These are phyloP conservation scores for Phyto melanocephala DNA, from an alignment of 2,888 invertebrate genomes.

Conservation along the genomic window DNA sequence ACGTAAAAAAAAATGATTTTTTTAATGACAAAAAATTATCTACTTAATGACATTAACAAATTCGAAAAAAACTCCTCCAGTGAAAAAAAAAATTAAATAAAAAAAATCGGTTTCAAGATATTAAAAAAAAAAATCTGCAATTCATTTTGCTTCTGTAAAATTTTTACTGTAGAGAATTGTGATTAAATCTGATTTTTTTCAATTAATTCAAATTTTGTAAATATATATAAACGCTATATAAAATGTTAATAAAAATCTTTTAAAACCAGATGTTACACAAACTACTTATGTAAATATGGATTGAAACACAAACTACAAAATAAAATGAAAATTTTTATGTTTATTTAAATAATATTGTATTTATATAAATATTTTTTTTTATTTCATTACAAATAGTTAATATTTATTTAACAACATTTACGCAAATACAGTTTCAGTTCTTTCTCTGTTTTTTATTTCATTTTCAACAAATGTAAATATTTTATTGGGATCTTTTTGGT, in stretches of 20 bases:
- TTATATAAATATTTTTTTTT: not conserved
- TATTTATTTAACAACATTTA: conserved; percentile 53
- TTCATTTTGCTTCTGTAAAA: too few species aligned
- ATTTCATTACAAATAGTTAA: conserved; percentile 45
- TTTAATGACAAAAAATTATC: too few species aligned
- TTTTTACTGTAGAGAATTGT: too few species aligned
- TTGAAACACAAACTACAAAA: conserved; percentile 17
- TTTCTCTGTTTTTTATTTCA: not conserved
- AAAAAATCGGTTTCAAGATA: too few species aligned
- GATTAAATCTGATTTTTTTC: too few species aligned
- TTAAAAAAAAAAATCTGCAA: too few species aligned
- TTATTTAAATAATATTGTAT: conserved; percentile 43
- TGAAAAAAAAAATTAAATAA: too few species aligned
- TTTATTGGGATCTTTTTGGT: conserved; percentile 13
- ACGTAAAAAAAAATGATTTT: too few species aligned
- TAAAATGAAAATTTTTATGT: conserved; percentile 24
- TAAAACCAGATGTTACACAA: conserved; percentile 49
- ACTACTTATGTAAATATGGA: not conserved
- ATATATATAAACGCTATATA: conserved; percentile 25
- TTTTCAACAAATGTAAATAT: conserved; percentile 41
- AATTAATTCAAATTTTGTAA: too few species aligned
- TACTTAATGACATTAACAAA: too few species aligned
- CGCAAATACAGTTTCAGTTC: conserved; percentile 8
- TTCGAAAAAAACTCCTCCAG: too few species aligned
- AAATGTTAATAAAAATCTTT: conserved; percentile 13